Evolutionary conservation across 1,140 invertebrate species (phyloP), one percentile per base, ranked within the genome.

Genomic region (Zelostemma sp.): DNA sequence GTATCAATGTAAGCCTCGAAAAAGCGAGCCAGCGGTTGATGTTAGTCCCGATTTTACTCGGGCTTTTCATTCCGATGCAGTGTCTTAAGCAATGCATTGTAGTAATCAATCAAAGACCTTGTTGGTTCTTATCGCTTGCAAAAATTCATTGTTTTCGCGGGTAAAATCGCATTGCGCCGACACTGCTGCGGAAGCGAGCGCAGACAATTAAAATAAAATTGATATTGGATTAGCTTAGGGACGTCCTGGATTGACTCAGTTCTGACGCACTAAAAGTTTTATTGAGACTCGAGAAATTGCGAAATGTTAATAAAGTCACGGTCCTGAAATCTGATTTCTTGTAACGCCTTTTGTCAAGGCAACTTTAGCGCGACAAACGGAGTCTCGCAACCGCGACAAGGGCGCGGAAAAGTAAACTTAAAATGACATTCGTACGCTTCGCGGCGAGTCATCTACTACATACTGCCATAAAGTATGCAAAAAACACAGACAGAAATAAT

Each of bases 241-340:
- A 76, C 77, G 79, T 74, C 80, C 78, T 80, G 78, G 59, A 79
- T 61, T 64, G 50, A 69, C 63, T 60, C 57, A 38, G 25, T 47
- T 55, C 60, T 70, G 53, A 58, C 51, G 64, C 51, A 48, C 38
- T 63, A 19, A 50, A 19, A 35, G 40, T 50, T 19, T 59, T 8
- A 8, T 25, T 25, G 21, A 4, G 3, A 25, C 8, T 25, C 21
- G 8, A 8, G 21, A 25, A 25, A 4, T 25, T 25, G 3, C 8
- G 8, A 25, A 25, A 25, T 25, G 21, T 25, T 25, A 8, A n/a
- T n/a, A n/a, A n/a, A n/a, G n/a, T n/a, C n/a, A n/a, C n/a, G n/a
- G n/a, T n/a, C n/a, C 21, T 25, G 21, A 4, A 25, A 25, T 25
- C 8, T 25, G 8, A 25, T 4, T 8, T 25, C 8, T 8, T 25